Base-by-base conservation (phyloP, 2,797 vertebrate species). In the Argya squamiceps region DNA sequence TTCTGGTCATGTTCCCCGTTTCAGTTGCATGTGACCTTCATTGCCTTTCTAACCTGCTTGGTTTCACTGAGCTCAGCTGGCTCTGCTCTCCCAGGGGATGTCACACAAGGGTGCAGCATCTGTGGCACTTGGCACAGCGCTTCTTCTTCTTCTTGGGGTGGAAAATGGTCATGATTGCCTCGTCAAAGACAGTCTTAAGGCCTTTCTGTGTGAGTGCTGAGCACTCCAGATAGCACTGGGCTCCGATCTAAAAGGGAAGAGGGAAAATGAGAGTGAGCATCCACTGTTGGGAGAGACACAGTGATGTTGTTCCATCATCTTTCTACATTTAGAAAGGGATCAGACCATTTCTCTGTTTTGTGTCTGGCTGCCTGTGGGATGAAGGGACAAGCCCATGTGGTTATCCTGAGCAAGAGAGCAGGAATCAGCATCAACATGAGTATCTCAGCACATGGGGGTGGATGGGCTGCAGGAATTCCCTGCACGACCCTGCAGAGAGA, bases 151-250 rank as follows among this genome's bases (percentile, higher is more conserved):
- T 98, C 98, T 99, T 99, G 86, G 98, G 98, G 84, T 98, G 98
- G 96, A 99, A 99, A 76, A 99, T 98, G 77, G 98, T 99, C 95
- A 99, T 97, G 95, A 99, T 99, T 17, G 99, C 99, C 97, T 99
- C 99, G 2, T 99, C 99, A 3, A 99, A 99, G 84, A 99, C 99
- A 0, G 98, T 98, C 95, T 99, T 99, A 77, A 99, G 98, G 73
- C 99, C 99, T 95, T 99, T 99, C 97, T 99, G 99, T 0, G 99
- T 99, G 94, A 99, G 97, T 12, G 99, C 98, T 2, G 99, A 99
- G 74, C 99, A 99, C 91, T 99, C 98, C 94, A 99, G 91, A 60
- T 99, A 99, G 95, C 99, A 99, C 87, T 99, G 98, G 14, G 99
- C 99, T 93, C 99, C 99, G 0, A 99, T 99, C 99, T 99, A 91